phyloP scores from a whole-genome alignment of 1,140 invertebrate species.

The Aphaenogaster floridana region DNA sequence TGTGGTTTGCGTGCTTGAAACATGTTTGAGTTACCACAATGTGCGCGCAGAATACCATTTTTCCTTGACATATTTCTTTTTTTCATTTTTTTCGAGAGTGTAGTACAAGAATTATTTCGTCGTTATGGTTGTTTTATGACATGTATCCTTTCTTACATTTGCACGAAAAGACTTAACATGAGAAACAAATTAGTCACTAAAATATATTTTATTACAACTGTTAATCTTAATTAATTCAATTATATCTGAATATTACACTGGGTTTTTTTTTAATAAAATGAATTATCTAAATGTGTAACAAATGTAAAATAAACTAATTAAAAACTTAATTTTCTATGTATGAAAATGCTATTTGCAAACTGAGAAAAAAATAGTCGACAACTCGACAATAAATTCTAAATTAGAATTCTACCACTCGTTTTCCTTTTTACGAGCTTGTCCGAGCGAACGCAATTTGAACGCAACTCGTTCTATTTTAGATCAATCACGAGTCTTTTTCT shows the following conservation, averaged over 20 bases:
- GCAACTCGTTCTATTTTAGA: not conserved
- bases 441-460: not conserved
- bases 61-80: not conserved
- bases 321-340: not conserved
- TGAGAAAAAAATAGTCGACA: not conserved
- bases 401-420: conserved; percentile 19
- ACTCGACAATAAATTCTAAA: conserved; percentile 17
- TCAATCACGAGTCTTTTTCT: conserved; percentile 61
- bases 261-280: not conserved
- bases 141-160: not conserved
- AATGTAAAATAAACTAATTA: not conserved
- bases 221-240: not conserved
- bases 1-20: conserved; percentile 39
- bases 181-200: not conserved
- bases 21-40: conserved; percentile 2
- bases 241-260: not conserved
- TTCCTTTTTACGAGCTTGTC: not conserved
- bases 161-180: not conserved
- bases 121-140: not conserved
- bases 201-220: conserved; percentile 12
- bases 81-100: not conserved
- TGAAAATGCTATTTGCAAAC: not conserved
- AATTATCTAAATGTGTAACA: not conserved
- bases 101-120: conserved; percentile 26
- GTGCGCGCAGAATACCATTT: not conserved